Percentiles rank a stretch among this genome's conserved stretches.
Conservation (phyloP, 2,888 invertebrate species). For the Cheilosia soror region DNA sequence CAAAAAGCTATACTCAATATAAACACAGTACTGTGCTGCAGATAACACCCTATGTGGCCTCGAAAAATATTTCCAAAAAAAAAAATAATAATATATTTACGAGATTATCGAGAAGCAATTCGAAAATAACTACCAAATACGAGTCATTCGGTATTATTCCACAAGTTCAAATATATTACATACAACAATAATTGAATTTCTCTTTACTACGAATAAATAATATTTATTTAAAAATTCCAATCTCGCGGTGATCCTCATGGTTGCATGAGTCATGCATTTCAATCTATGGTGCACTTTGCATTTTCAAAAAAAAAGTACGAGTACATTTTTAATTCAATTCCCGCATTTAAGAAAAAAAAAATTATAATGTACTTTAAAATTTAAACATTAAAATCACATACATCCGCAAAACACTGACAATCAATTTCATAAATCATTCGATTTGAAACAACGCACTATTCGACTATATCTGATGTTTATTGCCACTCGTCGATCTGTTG, state of each 20-base stretch:
- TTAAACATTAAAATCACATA: slow-evolving; percentile 2
- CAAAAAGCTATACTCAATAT: slow-evolving; percentile 13
- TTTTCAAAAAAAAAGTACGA: not conserved
- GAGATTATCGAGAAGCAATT: slow-evolving; percentile 27
- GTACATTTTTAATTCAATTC: not conserved
- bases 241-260: slow-evolving; percentile 37
- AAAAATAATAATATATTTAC: not conserved
- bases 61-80: slow-evolving; percentile 7
- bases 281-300: slow-evolving; percentile 10
- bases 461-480: slow-evolving; percentile 30
- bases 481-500: slow-evolving; percentile 29
- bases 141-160: slow-evolving; percentile 35
- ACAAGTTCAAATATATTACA: slow-evolving; percentile 43
- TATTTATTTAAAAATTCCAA: slow-evolving; percentile 49
- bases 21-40: slow-evolving; percentile 3
- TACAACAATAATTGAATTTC: slow-evolving; percentile 15
- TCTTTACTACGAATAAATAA: slow-evolving; percentile 14
- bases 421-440: slow-evolving; percentile 76
- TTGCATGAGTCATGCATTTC: slow-evolving; percentile 31
- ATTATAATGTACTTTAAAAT: too few species aligned
- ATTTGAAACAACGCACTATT: slow-evolving; percentile 72
- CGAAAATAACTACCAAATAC: slow-evolving; percentile 28
- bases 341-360: too few species aligned
- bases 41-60: not conserved
- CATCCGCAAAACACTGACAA: slow-evolving; percentile 43